These are phyloP conservation scores for Apodemus speciosus DNA, from an alignment of 2,113 vertebrate genomes.

Conservation along the genomic window DNA sequence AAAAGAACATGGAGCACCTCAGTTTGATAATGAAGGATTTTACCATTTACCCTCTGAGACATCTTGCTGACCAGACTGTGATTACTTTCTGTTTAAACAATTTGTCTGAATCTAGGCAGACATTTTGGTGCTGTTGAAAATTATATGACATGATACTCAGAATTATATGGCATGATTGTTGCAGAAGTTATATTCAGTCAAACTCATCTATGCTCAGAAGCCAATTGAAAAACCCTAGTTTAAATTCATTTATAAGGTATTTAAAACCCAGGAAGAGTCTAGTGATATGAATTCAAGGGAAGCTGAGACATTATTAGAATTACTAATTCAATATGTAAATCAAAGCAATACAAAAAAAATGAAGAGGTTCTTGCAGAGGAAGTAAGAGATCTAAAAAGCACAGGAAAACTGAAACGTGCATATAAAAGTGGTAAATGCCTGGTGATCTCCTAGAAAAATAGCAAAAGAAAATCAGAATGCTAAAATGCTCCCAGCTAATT, in stretches of 20 bases:
- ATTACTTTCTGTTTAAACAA: conserved; percentile 16
- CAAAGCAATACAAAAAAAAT: neutral
- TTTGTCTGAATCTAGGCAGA: neutral
- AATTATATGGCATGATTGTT: neutral
- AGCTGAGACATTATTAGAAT: neutral
- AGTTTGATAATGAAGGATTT: neutral
- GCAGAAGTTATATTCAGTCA: neutral
- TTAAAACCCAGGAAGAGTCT: neutral
- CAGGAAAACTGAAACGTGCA: neutral
- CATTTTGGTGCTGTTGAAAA: neutral
- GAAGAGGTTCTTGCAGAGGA: neutral
- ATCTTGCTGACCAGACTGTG: neutral
- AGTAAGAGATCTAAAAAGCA: neutral
- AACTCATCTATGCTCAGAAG: neutral
- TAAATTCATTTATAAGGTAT: neutral
- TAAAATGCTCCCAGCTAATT: neutral
- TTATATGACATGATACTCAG: neutral
- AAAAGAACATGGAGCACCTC: too few relatives aligned
- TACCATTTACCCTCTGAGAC: neutral
- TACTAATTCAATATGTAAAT: conserved; percentile 25
- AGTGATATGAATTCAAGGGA: neutral
- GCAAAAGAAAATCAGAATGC: neutral
- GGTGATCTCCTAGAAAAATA: neutral
- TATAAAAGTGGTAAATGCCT: neutral
- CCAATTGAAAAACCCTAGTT: neutral